Conservation (phyloP, 2,888 invertebrate genomes). For the Cinara cedri region DNA sequence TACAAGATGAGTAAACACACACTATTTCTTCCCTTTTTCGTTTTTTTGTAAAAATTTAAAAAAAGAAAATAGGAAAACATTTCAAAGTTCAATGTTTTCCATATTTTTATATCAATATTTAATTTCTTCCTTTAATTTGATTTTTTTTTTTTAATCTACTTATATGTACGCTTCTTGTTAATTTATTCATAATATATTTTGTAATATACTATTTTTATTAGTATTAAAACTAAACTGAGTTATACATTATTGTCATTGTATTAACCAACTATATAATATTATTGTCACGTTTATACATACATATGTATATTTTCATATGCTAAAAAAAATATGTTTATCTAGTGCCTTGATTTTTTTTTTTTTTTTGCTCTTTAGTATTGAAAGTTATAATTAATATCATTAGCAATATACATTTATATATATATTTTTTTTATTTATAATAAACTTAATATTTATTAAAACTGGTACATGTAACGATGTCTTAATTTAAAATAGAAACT, state of each 20-base stretch:
- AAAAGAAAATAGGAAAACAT: conserved; percentile 6
- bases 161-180: conserved; percentile 43
- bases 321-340: conserved; percentile 22
- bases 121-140: conserved; percentile 53
- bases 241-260: conserved; percentile 31
- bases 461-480: no score
- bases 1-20: conserved; percentile 25
- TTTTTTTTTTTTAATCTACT: conserved; percentile 39
- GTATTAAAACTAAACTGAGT: conserved; percentile 34
- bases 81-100: conserved; percentile 14
- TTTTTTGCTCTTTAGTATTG: conserved; percentile 38
- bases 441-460: conserved; percentile 40
- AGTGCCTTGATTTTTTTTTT: conserved; percentile 51
- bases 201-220: conserved; percentile 45
- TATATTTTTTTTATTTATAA: conserved; percentile 31
- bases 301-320: conserved; percentile 29
- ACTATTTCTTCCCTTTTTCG: not conserved
- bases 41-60: conserved; percentile 1
- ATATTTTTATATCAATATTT: conserved; percentile 15
- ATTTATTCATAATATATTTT: conserved; percentile 51
- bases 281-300: conserved; percentile 2
- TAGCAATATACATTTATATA: no score
- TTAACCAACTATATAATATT: conserved; percentile 34
- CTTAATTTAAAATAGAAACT: no score
- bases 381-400: conserved; percentile 52